These are phyloP conservation scores for Pocillopora meandrina DNA, from an alignment of 92 coral and sea anemone species.

Conservation along the genomic window DNA sequence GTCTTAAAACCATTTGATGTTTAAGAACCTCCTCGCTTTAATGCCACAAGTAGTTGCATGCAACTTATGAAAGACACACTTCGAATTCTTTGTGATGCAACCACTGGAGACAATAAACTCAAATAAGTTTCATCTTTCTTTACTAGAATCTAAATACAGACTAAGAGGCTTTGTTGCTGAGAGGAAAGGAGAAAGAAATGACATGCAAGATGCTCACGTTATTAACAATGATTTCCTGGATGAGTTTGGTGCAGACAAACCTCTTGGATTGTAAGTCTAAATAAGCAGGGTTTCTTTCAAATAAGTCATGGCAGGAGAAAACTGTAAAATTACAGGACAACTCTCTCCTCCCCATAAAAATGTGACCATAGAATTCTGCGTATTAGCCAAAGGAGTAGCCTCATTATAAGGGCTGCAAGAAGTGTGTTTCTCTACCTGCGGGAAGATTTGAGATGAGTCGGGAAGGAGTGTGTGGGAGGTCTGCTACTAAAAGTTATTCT, in stretches of 20 bases:
- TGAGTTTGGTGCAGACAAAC: conserved; percentile 47
- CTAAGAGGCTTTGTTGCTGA: conserved; percentile 96
- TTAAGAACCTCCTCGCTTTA: too few relatives aligned
- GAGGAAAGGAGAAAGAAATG: conserved; percentile 95
- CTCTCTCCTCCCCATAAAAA: not conserved
- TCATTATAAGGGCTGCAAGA: not conserved
- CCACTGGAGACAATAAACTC: not conserved
- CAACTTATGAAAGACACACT: too few relatives aligned
- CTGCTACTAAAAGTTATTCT: too few relatives aligned
- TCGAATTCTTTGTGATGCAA: too few relatives aligned
- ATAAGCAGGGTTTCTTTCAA: not conserved
- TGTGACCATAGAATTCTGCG: not conserved
- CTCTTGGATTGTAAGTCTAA: conserved; percentile 47
- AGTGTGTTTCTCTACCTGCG: too few relatives aligned
- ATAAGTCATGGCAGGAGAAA: not conserved
- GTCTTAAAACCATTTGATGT: too few relatives aligned
- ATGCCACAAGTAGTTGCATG: too few relatives aligned
- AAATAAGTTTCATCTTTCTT: not conserved
- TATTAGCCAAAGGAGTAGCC: too few relatives aligned
- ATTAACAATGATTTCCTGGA: conserved; percentile 66
- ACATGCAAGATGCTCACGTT: conserved; percentile 99
- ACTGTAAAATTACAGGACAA: not conserved
- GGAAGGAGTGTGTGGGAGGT: too few relatives aligned
- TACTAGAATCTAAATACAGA: conserved; percentile 42
- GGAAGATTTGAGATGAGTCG: too few relatives aligned